Conservation (phyloP, 2,797 vertebrate genomes). For the Chloroceryle amazona region DNA sequence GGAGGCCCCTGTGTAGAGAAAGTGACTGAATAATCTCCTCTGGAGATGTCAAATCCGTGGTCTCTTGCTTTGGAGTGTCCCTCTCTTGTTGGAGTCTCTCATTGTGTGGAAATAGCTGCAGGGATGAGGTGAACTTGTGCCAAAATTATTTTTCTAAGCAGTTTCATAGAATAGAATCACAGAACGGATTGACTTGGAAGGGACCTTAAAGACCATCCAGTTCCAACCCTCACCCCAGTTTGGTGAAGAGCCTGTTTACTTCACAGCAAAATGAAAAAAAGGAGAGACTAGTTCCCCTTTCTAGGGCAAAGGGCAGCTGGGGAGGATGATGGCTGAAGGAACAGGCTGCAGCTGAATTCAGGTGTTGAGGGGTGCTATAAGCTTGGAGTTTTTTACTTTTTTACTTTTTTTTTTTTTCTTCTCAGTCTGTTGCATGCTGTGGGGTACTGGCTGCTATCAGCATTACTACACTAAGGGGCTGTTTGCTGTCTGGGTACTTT, state of each 20-base stretch:
- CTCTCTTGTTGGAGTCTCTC: background rate
- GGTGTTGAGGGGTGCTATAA: background rate
- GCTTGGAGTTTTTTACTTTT: background rate
- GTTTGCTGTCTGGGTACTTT: slow-evolving; percentile 60
- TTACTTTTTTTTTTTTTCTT: background rate
- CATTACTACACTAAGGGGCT: background rate
- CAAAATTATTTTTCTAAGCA: background rate
- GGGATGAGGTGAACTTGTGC: background rate
- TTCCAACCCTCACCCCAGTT: background rate
- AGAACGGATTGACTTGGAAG: background rate
- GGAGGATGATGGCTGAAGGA: background rate
- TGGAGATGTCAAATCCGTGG: background rate
- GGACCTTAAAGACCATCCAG: background rate
- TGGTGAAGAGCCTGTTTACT: background rate
- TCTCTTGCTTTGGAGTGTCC: background rate
- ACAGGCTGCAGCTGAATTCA: background rate
- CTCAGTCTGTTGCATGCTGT: background rate
- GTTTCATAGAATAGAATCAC: background rate
- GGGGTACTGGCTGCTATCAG: background rate
- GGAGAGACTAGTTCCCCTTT: background rate
- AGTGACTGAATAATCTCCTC: background rate
- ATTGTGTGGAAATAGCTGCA: background rate
- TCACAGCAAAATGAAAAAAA: background rate
- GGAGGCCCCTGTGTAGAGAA: background rate
- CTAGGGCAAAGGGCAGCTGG: background rate